A percentile compares a stretch with the other conserved stretches of the same genome.
These are phyloP conservation scores for Todiramphus chloris DNA, from an alignment of 2,113 vertebrate species.

Conservation along the genomic window DNA sequence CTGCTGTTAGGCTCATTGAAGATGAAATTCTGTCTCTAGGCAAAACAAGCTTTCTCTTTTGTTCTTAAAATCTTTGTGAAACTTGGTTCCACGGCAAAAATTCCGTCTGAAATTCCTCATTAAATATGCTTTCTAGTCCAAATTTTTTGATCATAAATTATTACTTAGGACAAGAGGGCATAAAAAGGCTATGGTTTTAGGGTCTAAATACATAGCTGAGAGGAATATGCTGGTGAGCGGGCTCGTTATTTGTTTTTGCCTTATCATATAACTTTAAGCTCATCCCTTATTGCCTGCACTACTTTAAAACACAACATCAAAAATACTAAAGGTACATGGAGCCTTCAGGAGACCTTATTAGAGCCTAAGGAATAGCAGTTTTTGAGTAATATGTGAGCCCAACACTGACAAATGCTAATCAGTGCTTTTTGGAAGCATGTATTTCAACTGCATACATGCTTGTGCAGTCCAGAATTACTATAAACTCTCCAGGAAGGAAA, in stretches of 20 bases:
- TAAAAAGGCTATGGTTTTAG: not conserved
- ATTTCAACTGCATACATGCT: not conserved
- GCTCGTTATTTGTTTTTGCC: not conserved
- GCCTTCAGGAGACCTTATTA: not conserved
- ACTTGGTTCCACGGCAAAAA: not conserved
- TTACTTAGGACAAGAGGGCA: not conserved
- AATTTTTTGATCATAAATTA: not conserved
- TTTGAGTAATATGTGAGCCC: not conserved
- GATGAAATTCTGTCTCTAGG: not conserved
- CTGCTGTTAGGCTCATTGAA: not conserved
- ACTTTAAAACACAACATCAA: not conserved
- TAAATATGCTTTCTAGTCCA: not conserved
- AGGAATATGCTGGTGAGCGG: not conserved
- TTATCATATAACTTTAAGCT: not conserved
- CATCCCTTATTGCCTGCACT: not conserved
- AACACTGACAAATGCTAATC: not conserved
- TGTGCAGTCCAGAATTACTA: not conserved
- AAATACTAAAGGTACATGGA: not conserved
- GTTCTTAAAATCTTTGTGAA: not conserved
- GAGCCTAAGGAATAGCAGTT: not conserved
- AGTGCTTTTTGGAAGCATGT: not conserved
- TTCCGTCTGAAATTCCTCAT: not conserved
- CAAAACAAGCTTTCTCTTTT: not conserved
- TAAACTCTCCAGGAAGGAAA: not conserved
- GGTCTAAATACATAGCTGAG: not conserved